phyloP scores from a whole-genome alignment of 2,888 invertebrate genomes.

The Eurois occulta region DNA sequence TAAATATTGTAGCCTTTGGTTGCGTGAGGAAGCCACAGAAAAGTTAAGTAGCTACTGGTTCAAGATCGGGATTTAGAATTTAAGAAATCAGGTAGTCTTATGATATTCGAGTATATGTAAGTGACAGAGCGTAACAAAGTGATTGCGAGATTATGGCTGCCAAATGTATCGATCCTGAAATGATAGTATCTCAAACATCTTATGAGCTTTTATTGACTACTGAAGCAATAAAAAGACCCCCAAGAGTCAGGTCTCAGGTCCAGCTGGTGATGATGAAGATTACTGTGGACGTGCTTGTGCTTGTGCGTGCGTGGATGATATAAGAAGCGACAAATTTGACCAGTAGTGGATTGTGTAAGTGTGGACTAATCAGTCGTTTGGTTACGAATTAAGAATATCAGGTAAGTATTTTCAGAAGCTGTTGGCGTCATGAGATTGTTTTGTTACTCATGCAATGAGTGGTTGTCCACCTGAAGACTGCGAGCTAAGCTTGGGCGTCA shows the following conservation, averaged over 20 bases:
- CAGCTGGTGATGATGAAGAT: neutral
- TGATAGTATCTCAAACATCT: neutral
- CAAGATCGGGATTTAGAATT: no score
- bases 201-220: neutral
- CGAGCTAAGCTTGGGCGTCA: neutral
- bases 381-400: no score
- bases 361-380: neutral
- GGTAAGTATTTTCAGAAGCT: neutral
- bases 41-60: no score
- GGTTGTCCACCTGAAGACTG: neutral
- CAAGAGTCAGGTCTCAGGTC: neutral
- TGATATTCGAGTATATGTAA: no score
- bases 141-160: no score
- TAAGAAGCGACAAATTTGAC: neutral
- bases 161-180: neutral
- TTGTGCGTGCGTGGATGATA: no score
- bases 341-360: neutral
- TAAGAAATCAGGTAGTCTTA: no score
- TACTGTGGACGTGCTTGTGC: neutral
- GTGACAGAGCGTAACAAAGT: no score
- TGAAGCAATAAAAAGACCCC: neutral
- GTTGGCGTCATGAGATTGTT: neutral
- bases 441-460: neutral
- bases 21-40: no score
- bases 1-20: no score